Percentiles rank a stretch among this genome's conserved stretches.
Evolutionary conservation across 2,888 invertebrate species (phyloP).

Genomic region (Trissoscelio sp.): DNA sequence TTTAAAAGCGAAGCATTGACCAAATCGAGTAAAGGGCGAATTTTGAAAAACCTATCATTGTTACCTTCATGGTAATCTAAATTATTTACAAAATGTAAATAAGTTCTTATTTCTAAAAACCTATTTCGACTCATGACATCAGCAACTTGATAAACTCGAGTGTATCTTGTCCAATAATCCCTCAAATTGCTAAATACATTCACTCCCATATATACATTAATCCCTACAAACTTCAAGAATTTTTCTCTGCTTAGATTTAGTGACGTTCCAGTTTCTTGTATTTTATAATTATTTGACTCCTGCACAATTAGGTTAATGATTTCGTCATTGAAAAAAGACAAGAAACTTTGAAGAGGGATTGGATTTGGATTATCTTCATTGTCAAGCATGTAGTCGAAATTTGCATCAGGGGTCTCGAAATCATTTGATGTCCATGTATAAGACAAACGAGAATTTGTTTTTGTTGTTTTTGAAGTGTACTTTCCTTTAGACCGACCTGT

Average conservation of each 20-base stretch:
- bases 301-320: conserved; percentile 3
- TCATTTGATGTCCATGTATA: too few relatives aligned
- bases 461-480: too few relatives aligned
- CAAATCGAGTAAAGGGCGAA: conserved; percentile 73
- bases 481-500: too few relatives aligned
- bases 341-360: background rate
- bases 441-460: too few relatives aligned
- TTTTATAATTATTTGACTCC: conserved; percentile 8
- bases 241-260: conserved; percentile 62
- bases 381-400: too few relatives aligned
- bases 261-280: background rate
- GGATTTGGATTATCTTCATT: too few relatives aligned
- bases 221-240: conserved; percentile 73
- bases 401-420: too few relatives aligned
- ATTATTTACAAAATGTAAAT: conserved; percentile 75
- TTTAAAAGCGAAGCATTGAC: conserved; percentile 51
- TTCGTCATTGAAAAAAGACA: background rate
- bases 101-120: conserved; percentile 73
- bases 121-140: conserved; percentile 74
- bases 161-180: conserved; percentile 57
- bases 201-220: conserved; percentile 75
- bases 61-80: conserved; percentile 51
- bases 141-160: conserved; percentile 67
- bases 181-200: conserved; percentile 72
- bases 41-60: conserved; percentile 74